Evolutionary conservation across 1,140 invertebrate species (phyloP), one percentile per base, ranked within the genome.

Genomic region (Pinna nobilis): DNA sequence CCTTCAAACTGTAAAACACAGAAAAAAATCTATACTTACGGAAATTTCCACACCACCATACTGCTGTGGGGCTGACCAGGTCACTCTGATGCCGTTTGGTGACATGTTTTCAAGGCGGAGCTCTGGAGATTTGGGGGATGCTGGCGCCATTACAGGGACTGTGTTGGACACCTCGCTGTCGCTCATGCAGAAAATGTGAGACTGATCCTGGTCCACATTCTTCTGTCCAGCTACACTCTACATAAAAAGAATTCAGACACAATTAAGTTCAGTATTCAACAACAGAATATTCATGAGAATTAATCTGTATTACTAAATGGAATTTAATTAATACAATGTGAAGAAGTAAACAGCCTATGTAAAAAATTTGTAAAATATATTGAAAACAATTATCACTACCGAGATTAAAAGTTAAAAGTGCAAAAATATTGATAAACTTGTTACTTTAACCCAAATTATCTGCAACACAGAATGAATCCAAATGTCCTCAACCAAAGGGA

Each of bases 1-100:
- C n/a, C n/a, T n/a, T n/a, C n/a, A n/a, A n/a, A n/a, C n/a, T 44
- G 55, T 37, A 11, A 51, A 32, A 41, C 28, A 41, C 30, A 76
- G 7, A 25, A 51, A 63, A 30, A 23, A 32, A 57, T 11, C n/a
- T n/a, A n/a, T 41, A 80, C 85, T 81, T 76, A 88, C 87, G 25
- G 87, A 88, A 32, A 88, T 82, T n/a, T 63, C 73, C 35, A 86
- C 88, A 76, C 89, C 88, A 20, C 87, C 87, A 59, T 82, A 84
- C 69, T 90, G 87, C 68, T 90, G 86, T 3, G 86, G 88, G 13
- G 79, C 78, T 41, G 84, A 76, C 89, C 89, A 90, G 13, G 84
- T 86, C 47, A 89, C 77, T 71, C 87, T 86, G 53, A 89, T 84
- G 4, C 88, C 88, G 6, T 87, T 81, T 11, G 85, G 80, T 35